A percentile compares a stretch with the other conserved stretches of the same genome.
These are phyloP conservation scores for Lymantria dispar DNA, from an alignment of 2,888 invertebrate genomes.

Conservation along the genomic window DNA sequence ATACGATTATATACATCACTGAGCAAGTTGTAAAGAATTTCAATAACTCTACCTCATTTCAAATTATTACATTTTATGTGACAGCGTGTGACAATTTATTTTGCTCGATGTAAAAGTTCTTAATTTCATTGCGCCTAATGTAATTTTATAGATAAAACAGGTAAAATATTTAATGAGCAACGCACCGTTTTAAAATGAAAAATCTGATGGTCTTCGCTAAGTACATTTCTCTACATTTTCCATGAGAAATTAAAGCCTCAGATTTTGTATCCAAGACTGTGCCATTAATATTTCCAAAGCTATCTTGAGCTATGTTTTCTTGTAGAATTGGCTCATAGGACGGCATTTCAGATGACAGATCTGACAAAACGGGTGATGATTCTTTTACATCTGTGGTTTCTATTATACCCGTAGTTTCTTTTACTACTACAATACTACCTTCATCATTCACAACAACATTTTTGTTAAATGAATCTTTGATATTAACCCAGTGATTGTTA, in stretches of 20 bases:
- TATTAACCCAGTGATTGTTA: slow-evolving; percentile 52
- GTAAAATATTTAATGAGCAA: too few species aligned
- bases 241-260: slow-evolving; percentile 46
- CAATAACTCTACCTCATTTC: too few species aligned
- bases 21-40: too few species aligned
- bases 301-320: neutral
- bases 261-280: slow-evolving; percentile 37
- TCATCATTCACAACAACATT: slow-evolving; percentile 59
- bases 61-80: too few species aligned
- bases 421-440: slow-evolving; percentile 50
- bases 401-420: slow-evolving; percentile 36
- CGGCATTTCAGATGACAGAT: slow-evolving; percentile 6
- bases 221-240: slow-evolving; percentile 57
- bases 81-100: too few species aligned
- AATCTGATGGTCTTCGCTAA: slow-evolving; percentile 56
- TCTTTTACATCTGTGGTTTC: slow-evolving; percentile 33
- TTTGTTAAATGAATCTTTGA: slow-evolving; percentile 66
- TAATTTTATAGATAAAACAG: too few species aligned
- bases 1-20: too few species aligned
- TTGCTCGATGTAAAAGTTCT: too few species aligned
- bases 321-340: neutral
- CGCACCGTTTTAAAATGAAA: slow-evolving; percentile 63
- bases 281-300: slow-evolving; percentile 17
- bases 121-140: too few species aligned
- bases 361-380: slow-evolving; percentile 18